Evolutionary conservation across 2,113 vertebrate species (phyloP).

Genomic region (Podiceps cristatus): DNA sequence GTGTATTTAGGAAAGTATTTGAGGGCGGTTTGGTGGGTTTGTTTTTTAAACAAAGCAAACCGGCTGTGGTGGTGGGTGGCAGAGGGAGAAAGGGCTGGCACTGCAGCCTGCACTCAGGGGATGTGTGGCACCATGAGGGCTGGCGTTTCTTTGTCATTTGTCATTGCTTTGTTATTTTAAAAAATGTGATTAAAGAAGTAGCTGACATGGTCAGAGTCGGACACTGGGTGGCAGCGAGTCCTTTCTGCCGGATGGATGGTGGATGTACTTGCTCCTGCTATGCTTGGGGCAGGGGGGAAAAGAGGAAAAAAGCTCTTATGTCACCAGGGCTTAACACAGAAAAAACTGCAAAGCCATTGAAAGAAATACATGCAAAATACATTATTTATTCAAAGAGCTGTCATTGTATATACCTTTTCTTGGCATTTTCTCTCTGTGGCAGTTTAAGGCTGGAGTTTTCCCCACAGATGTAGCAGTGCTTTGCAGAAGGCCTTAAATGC

Average conservation of each 20-base stretch:
- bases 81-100: not conserved
- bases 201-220: not conserved
- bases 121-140: accelerated
- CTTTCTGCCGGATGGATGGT: accelerated
- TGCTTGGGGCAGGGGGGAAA: too few species aligned
- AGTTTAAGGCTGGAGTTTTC: not conserved
- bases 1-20: not conserved
- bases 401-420: not conserved
- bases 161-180: not conserved
- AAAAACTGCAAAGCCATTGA: not conserved
- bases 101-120: not conserved
- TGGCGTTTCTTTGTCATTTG: not conserved
- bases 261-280: not conserved
- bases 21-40: not conserved
- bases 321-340: not conserved
- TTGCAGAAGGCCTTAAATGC: not conserved
- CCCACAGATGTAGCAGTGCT: not conserved
- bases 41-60: not conserved
- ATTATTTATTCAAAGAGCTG: not conserved
- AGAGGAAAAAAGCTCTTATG: not conserved
- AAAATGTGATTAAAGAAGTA: not conserved
- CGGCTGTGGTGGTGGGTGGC: accelerated
- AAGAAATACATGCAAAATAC: not conserved
- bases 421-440: not conserved
- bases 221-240: accelerated